phyloP scores from a whole-genome alignment of 2,888 invertebrate species.

The Adelognathus sp. region DNA sequence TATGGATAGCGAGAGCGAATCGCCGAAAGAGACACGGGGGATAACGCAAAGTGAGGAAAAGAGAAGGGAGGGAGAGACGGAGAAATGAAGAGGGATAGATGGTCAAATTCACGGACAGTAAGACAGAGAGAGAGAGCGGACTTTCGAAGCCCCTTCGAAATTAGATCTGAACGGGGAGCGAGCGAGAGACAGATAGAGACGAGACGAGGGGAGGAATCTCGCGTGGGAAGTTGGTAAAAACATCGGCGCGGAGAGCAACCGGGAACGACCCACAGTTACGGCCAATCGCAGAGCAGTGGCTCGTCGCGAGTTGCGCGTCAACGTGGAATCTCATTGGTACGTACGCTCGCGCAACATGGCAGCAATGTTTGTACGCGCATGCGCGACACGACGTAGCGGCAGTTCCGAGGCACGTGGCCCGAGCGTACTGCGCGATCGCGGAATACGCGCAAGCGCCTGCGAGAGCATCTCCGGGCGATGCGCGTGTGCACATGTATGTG shows the following conservation, averaged over 20 bases:
- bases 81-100: slow-evolving; percentile 3
- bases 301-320: slow-evolving; percentile 25
- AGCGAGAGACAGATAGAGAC: no score
- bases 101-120: not conserved
- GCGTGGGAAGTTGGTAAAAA: slow-evolving; percentile 62
- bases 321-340: slow-evolving; percentile 54
- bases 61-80: slow-evolving; percentile 4
- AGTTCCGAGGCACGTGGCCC: slow-evolving; percentile 61
- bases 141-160: slow-evolving; percentile 57
- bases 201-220: no score
- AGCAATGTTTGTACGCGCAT: slow-evolving; percentile 61
- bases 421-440: slow-evolving; percentile 60
- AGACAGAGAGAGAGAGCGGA: slow-evolving; percentile 8
- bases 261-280: slow-evolving; percentile 48
- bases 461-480: not conserved
- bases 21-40: slow-evolving; percentile 15
- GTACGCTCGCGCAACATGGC: slow-evolving; percentile 63
- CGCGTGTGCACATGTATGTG: slow-evolving; percentile 20
- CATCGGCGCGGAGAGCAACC: slow-evolving; percentile 39
- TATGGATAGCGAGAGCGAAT: slow-evolving; percentile 13
- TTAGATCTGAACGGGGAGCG: slow-evolving; percentile 59
- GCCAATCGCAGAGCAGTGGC: slow-evolving; percentile 31
- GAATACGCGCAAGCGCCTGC: slow-evolving; percentile 66
- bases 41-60: slow-evolving; percentile 1
- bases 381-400: slow-evolving; percentile 63